Base-by-base conservation (phyloP, 1,140 invertebrate species). In the Drosophila arizonae region DNA sequence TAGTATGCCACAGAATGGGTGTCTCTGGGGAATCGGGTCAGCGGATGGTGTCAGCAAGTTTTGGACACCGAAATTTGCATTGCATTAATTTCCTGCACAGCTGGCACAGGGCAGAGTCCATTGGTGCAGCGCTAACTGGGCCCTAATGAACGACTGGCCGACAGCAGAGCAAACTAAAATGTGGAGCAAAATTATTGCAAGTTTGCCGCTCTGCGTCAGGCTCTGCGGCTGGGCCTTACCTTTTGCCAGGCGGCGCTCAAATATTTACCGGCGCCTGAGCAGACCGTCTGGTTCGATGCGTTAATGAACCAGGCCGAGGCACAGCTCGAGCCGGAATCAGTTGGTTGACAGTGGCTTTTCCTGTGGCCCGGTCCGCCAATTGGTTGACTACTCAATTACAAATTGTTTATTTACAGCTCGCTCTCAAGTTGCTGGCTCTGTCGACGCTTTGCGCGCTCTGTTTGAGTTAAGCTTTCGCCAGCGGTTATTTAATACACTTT, bases 401-500 rank as follows among this genome's bases (percentile, higher is more conserved):
- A 71, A 65, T 84, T 48, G 66, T 70, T 64, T 69, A 60, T 51
- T 70, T 74, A 57, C 50, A 43, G 57, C 45, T 13, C 46, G 58
- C 63, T 51, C 64, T 78, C 64, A 60, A 60, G 81, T 70, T 62
- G 66, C 45, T 72, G 46, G 55, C 55, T 36, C 36, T 50, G 63
- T 72, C 62, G 78, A 58, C 66, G 66, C 28, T 30, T 30, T 30
- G 28, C 63, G 41, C 77, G 57, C 28, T 68, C 63, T 78, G 67
- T 78, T 81, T 78, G 72, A 75, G 76, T 76, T 76, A 79, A 87
- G 79, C 76, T 77, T 77, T 80, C 76, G 84, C 68, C 88, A 88
- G 84, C 85, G 84, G 84, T 88, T 84, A 78, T 88, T 88, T 84
- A 84, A 88, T 88, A 82, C 79, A 74, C 79, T 79, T 79, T 82